phyloP scores from a whole-genome alignment of 1,140 invertebrate species.

The Diabrotica undecimpunctata region DNA sequence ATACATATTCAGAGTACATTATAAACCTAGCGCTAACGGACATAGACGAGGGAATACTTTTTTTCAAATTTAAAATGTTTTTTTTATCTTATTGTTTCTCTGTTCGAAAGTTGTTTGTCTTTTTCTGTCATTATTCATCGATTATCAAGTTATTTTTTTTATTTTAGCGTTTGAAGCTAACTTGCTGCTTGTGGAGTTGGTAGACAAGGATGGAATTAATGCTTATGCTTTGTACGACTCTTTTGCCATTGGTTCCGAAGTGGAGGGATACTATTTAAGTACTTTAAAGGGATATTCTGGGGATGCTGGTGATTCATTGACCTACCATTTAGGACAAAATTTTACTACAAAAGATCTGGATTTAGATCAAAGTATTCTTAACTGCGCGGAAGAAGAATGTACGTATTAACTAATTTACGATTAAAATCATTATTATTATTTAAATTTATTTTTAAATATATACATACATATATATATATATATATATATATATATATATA shows the following conservation, averaged over 20 bases:
- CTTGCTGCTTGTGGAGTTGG: slow-evolving; percentile 10
- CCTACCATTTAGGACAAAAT: not conserved
- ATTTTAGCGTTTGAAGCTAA: not conserved
- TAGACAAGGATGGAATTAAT: not conserved
- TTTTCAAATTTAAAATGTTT: too few species aligned
- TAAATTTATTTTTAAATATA: too few species aligned
- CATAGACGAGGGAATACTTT: too few species aligned
- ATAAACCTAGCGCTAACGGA: too few species aligned
- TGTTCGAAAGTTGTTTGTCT: too few species aligned
- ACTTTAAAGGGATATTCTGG: slow-evolving; percentile 9
- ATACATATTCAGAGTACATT: too few species aligned
- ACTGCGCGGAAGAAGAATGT: slow-evolving; percentile 4
- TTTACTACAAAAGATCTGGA: slow-evolving; percentile 11
- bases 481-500: too few species aligned
- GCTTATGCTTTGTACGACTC: slow-evolving; percentile 7
- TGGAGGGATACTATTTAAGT: slow-evolving; percentile 12
- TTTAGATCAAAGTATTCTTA: not conserved
- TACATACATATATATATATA: too few species aligned
- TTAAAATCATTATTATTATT: too few species aligned
- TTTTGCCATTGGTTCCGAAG: slow-evolving; percentile 7
- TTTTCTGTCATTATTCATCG: too few species aligned
- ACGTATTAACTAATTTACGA: slow-evolving; percentile 5
- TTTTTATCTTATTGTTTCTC: too few species aligned
- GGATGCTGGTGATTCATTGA: slow-evolving; percentile 8
- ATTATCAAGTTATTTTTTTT: not conserved